Evolutionary conservation across 2,888 invertebrate species (phyloP).

Genomic region (Cyclophora punctaria): DNA sequence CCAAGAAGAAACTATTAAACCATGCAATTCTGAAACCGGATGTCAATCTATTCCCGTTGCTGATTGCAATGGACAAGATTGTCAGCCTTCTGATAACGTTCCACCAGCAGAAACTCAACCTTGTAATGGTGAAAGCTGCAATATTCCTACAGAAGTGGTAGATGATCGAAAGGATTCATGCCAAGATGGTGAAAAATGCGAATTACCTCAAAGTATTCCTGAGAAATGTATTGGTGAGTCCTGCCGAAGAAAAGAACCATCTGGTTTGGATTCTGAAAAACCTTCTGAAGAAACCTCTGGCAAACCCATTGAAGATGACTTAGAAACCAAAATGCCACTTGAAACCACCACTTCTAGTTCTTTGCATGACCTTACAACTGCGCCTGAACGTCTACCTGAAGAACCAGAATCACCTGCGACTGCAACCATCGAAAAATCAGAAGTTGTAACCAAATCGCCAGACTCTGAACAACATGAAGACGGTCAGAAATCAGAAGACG

Average conservation of each 20-base stretch:
- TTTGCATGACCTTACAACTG: too few relatives aligned
- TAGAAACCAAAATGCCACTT: too few relatives aligned
- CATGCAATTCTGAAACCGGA: constrained; percentile 24
- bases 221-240: constrained; percentile 38
- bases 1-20: constrained; percentile 1
- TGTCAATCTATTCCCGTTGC: too few relatives aligned
- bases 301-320: neutral
- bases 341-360: too few relatives aligned
- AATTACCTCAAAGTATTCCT: constrained; percentile 11
- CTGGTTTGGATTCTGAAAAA: constrained; percentile 2
- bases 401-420: too few relatives aligned
- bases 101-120: constrained; percentile 10
- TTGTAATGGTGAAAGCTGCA: constrained; percentile 25
- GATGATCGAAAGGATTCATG: constrained; percentile 18
- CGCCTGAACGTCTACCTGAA: too few relatives aligned
- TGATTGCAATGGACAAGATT: constrained; percentile 28
- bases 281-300: neutral
- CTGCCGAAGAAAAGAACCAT: constrained; percentile 40
- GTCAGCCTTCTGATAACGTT: constrained; percentile 19
- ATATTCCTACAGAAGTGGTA: constrained; percentile 11
- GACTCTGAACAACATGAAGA: too few relatives aligned
- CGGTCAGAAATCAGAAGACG: too few relatives aligned
- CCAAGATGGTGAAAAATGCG: constrained; percentile 24
- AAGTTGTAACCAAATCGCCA: too few relatives aligned
- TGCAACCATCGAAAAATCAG: too few relatives aligned